Evolutionary conservation across 2,888 invertebrate species (phyloP), one percentile per base, ranked within the genome.

Genomic region (Dromius quadrimaculatus): DNA sequence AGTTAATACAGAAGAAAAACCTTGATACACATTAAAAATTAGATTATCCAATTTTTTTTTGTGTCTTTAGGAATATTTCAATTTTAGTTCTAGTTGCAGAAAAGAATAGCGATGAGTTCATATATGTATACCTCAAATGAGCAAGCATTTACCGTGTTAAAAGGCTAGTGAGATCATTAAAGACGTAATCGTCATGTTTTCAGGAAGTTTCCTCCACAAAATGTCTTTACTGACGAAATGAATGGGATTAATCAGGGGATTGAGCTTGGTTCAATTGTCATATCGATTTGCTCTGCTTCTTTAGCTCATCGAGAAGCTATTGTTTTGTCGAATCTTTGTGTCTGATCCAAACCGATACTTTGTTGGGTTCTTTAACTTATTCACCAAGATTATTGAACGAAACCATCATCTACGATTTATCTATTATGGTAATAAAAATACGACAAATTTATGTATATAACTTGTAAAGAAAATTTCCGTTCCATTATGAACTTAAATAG

Each of bases 281-380:
- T 43, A 23, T 41, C 19, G 9, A 13, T 13, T 15, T n/a, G 28
- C 19, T 1, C 19, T 11, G 43, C 15, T 63, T 63, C 63, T 41
- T 59, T 59, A 59, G 59, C 36, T 59, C 59, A 22, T 22, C 63
- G 17, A n/a, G 43, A 23, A 28, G 43, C 63, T 63, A 45, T 63
- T 63, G 45, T 63, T 45, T 63, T 63, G 43, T 43, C 63, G 43
- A 28, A 43, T 41, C 32, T 45, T 63, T 32, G 45, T 32, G 43
- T 63, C 45, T 63, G 43, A 63, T 63, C 28, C 28, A 6, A 28
- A 6, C 45, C 41, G 43, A 19, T 45, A 63, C 63, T 63, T 63
- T 45, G 59, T 59, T 36, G 34, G 36, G 15, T 59, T 34, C 36
- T 9, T 19, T 28, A 11, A 36, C 34, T 59, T 59, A 36, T 59